Evolutionary conservation across 2,888 invertebrate species (phyloP).

Genomic region (Adelphocoris suturalis): DNA sequence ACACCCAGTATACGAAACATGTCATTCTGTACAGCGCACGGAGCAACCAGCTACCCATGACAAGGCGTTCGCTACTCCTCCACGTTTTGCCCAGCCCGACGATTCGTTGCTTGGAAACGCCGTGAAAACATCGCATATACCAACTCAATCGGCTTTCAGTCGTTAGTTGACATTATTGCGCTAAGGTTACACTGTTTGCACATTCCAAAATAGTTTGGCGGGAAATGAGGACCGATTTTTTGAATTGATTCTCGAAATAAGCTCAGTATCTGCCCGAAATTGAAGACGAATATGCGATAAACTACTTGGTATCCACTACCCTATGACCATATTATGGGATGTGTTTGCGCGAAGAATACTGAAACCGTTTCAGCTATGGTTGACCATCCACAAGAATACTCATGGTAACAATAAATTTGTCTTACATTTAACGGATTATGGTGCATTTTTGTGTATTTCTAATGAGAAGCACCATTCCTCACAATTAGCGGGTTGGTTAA

Average conservation of each 20-base stretch:
- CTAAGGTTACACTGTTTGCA: not conserved
- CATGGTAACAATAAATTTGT: constrained; percentile 1
- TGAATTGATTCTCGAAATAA: no score
- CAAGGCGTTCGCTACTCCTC: no score
- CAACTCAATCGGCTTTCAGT: not conserved
- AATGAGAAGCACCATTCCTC: no score
- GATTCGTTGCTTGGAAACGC: not conserved
- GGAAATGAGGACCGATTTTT: no score
- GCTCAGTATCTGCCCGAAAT: no score
- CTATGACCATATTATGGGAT: constrained; percentile 15
- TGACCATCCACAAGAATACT: constrained; percentile 39
- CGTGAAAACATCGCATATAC: not conserved
- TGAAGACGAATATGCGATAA: no score
- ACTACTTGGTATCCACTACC: no score
- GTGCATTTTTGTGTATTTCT: not conserved
- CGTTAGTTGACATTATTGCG: not conserved
- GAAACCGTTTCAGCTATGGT: constrained; percentile 11
- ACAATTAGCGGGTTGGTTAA: no score
- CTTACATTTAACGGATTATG: not conserved
- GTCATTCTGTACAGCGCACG: no score
- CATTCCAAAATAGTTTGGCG: not conserved
- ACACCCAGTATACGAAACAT: no score
- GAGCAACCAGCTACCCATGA: no score
- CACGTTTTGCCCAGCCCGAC: no score
- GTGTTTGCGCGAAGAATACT: constrained; percentile 35